Conservation (phyloP, 53 echinoderm and acorn worm genomes). For the Echinometra lucunter region DNA sequence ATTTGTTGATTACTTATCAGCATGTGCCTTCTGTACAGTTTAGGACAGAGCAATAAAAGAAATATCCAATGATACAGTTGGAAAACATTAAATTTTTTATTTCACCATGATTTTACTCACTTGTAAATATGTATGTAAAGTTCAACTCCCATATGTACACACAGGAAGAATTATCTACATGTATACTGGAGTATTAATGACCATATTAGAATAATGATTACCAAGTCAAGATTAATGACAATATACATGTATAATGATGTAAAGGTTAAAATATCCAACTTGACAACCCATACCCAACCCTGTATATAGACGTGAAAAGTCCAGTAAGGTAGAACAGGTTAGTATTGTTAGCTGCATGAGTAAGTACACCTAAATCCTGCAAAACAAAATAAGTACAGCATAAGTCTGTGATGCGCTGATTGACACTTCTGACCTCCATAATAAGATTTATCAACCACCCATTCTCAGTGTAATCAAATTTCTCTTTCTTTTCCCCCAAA, state of each 20-base stretch:
- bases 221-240: neutral
- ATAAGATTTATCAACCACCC: neutral
- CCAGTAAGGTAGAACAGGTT: neutral
- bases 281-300: slow-evolving; percentile 26
- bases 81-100: neutral
- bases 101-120: neutral
- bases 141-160: neutral
- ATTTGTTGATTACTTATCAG: no score
- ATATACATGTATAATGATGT: neutral
- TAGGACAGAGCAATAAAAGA: no score
- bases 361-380: neutral
- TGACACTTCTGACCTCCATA: slow-evolving; percentile 15
- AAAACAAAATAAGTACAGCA: neutral
- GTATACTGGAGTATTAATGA: neutral
- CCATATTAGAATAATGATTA: neutral
- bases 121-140: neutral
- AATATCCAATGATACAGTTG: no score
- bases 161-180: no score
- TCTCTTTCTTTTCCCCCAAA: neutral
- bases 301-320: neutral
- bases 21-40: no score
- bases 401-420: neutral
- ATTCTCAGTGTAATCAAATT: neutral
- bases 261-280: neutral
- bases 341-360: neutral